Conservation (phyloP, 1,140 invertebrate species). For the Sitodiplosis mosellana region DNA sequence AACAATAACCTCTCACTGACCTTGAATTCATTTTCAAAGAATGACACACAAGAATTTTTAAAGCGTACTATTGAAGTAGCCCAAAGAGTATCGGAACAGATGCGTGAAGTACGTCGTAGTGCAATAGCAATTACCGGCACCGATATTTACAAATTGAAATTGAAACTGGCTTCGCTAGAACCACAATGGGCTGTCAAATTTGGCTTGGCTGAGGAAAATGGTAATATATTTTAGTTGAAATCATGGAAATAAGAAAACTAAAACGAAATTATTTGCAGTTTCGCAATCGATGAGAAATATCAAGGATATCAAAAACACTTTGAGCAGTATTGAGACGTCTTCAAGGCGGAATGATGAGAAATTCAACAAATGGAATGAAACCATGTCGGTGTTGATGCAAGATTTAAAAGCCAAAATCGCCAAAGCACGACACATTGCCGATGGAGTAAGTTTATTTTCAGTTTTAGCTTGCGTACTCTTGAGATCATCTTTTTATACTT, state of each 20-base stretch:
- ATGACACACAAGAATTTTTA: slow-evolving; percentile 16
- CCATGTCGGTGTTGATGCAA: slow-evolving; percentile 38
- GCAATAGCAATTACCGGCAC: slow-evolving; percentile 27
- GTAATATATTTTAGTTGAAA: not conserved
- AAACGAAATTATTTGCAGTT: slow-evolving; percentile 6
- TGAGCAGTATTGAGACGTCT: slow-evolving; percentile 29
- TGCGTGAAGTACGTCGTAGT: slow-evolving; percentile 30
- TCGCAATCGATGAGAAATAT: slow-evolving; percentile 20
- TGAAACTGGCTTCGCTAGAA: slow-evolving; percentile 31
- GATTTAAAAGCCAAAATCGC: slow-evolving; percentile 52
- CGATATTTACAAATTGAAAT: slow-evolving; percentile 28
- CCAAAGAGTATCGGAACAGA: slow-evolving; percentile 25
- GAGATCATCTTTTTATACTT: not conserved
- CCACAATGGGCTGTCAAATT: slow-evolving; percentile 34
- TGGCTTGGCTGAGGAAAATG: slow-evolving; percentile 22
- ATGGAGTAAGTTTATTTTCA: slow-evolving; percentile 41
- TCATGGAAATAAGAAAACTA: not conserved
- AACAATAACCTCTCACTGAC: slow-evolving; percentile 30
- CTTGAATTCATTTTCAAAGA: slow-evolving; percentile 12
- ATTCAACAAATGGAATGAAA: slow-evolving; percentile 39
- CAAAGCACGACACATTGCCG: slow-evolving; percentile 59
- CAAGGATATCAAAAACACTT: slow-evolving; percentile 26
- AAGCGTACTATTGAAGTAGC: slow-evolving; percentile 26
- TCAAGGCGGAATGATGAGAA: slow-evolving; percentile 31
- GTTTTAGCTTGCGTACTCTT: not conserved